Conservation (phyloP, 2,113 vertebrate species). For the Caranx melampygus region DNA sequence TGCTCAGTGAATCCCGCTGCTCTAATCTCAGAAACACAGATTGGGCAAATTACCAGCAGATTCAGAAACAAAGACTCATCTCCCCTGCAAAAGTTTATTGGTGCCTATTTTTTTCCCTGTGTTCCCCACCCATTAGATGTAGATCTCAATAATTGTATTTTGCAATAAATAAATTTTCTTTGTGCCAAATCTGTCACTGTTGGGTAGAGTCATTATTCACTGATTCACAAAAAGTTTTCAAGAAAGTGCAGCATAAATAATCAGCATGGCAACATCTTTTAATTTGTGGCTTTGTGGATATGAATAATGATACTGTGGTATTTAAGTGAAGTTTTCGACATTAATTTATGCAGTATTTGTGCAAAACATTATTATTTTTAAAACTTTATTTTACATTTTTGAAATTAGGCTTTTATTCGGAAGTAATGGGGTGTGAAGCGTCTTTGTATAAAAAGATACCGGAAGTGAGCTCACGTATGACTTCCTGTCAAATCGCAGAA, state of each 20-base stretch:
- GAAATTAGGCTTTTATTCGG: not conserved
- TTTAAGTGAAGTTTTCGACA: too few relatives aligned
- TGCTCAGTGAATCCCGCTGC: not conserved
- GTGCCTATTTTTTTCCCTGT: conserved; percentile 44
- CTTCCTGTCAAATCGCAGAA: not conserved
- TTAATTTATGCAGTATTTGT: too few relatives aligned
- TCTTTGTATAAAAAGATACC: not conserved
- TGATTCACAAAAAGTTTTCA: too few relatives aligned
- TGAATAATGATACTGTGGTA: too few relatives aligned
- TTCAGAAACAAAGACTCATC: conserved; percentile 38
- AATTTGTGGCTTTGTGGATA: too few relatives aligned
- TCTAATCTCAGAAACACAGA: conserved; percentile 1
- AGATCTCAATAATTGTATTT: conserved; percentile 70
- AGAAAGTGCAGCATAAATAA: too few relatives aligned
- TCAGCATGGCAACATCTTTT: too few relatives aligned
- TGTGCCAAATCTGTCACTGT: conserved; percentile 6
- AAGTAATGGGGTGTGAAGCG: not conserved
- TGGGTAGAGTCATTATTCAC: not conserved
- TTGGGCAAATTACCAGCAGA: conserved; percentile 7
- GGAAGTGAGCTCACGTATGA: rapidly evolving
- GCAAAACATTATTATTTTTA: too few relatives aligned
- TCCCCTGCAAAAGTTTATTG: not conserved
- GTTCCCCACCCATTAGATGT: conserved; percentile 30
- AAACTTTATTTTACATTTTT: not conserved
- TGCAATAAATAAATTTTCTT: conserved; percentile 46